Evolutionary conservation across 2,888 invertebrate species (phyloP), one percentile per base, ranked within the genome.

Genomic region (Lypha dubia): DNA sequence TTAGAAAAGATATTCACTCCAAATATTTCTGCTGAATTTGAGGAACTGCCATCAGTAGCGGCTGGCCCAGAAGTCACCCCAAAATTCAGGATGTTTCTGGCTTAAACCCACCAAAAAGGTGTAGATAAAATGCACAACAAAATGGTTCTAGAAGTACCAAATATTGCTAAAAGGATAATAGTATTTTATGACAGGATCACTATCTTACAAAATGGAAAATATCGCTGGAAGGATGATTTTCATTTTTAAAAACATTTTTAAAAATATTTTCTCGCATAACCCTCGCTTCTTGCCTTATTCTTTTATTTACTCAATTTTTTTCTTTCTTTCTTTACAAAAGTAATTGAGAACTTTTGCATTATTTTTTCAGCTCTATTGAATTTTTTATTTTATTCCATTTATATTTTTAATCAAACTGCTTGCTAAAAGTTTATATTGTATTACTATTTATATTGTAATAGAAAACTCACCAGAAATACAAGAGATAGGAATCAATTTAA

Each of bases 301-400:
- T 4, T 60, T 49, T 73, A 20, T 73, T 62, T 73, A 53, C 53
- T 38, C 1, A 32, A 22, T 20, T 46, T 46, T 38, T 49, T 35
- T 3, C 4, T 11, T 6, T 60, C 49, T 46, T 41, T 62, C 63
- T 53, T 41, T 20, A 20, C 46, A 71, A 53, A 63, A 63, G 63
- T 63, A 75, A 63, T 75, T 28, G 74, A 75, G 63, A 75, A 75
- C 20, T 63, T n/a, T 75, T 65, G 63, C 74, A 75, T 75, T 75
- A 38, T 28, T 63, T 73, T 53, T 53, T 75, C 49, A 32, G 38
- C 28, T 75, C 41, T 41, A 51, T 65, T 75, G 53, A 41, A 51
- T 49, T 62, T 74, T 35, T 74, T 15, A 35, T 13, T 60, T 15
- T 44, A n/a, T 60, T 60, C 8, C 4, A 38, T 46, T 24, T 60